phyloP scores from a whole-genome alignment of 2,888 invertebrate genomes.

The Yponomeuta plumbellus region DNA sequence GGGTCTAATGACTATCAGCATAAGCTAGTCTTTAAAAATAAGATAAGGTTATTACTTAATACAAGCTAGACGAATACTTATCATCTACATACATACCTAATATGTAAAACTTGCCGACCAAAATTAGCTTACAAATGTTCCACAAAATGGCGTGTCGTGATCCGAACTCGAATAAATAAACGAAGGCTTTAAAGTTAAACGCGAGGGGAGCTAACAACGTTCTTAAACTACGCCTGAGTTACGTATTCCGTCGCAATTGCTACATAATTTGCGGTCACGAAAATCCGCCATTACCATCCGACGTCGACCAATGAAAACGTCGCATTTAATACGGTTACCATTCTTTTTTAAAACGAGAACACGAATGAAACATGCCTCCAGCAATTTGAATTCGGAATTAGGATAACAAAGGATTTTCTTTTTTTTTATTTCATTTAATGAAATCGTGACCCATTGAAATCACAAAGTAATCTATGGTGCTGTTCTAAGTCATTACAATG shows the following conservation, averaged over 20 bases:
- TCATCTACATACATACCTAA: not conserved
- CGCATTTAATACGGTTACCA: conserved; percentile 60
- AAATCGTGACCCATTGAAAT: conserved; percentile 12
- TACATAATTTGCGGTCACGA: conserved; percentile 72
- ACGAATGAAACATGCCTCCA: conserved; percentile 32
- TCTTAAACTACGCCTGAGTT: conserved; percentile 41
- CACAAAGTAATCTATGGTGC: conserved; percentile 1
- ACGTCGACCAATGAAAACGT: conserved; percentile 59
- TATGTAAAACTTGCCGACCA: not conserved
- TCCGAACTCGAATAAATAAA: conserved; percentile 26
- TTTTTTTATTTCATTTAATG: conserved; percentile 13
- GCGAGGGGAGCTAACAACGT: conserved; percentile 25
- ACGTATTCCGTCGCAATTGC: conserved; percentile 53
- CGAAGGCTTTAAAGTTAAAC: conserved; percentile 26
- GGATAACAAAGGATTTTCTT: conserved; percentile 8
- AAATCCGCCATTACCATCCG: conserved; percentile 62
- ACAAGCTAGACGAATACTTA: too few relatives aligned
- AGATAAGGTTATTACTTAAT: too few relatives aligned
- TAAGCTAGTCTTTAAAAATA: too few relatives aligned
- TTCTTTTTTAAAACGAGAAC: conserved; percentile 51
- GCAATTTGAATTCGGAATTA: conserved; percentile 26
- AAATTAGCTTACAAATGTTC: conserved; percentile 3
- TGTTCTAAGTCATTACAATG: conserved; percentile 31
- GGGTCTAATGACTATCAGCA: too few relatives aligned
- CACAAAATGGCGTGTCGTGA: conserved; percentile 19